Evolutionary conservation across 2,113 vertebrate genomes (phyloP).

Genomic region (Lichenostomus cassidix): DNA sequence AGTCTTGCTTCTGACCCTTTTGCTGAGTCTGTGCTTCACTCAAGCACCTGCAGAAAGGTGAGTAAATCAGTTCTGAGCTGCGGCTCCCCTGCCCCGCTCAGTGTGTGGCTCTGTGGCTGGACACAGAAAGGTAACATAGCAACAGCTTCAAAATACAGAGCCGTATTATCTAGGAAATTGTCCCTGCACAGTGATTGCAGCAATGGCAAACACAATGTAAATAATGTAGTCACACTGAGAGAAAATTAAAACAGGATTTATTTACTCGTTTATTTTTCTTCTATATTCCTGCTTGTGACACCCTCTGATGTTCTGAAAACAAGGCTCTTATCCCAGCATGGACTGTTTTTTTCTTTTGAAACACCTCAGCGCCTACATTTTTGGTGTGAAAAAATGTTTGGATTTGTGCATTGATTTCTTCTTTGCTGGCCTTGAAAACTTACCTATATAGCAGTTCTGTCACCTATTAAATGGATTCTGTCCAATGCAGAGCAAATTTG

Average conservation of each 20-base stretch:
- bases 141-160: slow-evolving; percentile 42
- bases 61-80: neutral
- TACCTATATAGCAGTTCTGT: neutral
- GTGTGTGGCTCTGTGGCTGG: neutral
- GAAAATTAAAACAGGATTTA: neutral
- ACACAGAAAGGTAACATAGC: neutral
- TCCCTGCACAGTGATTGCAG: neutral
- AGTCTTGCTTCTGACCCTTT: neutral
- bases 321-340: neutral
- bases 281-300: neutral
- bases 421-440: neutral
- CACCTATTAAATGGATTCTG: neutral
- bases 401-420: neutral
- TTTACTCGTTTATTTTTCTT: neutral
- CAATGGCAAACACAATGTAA: neutral
- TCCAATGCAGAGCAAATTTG: neutral
- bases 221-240: neutral
- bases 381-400: neutral
- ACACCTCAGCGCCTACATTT: neutral
- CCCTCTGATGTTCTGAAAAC: neutral
- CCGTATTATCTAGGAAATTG: slow-evolving; percentile 33
- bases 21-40: neutral
- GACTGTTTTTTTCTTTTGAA: neutral
- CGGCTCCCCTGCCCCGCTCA: neutral
- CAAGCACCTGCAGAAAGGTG: neutral